Evolutionary conservation across 2,113 vertebrate species (phyloP), one percentile per base, ranked within the genome.

Genomic region (Andinoacara biseriatus): DNA sequence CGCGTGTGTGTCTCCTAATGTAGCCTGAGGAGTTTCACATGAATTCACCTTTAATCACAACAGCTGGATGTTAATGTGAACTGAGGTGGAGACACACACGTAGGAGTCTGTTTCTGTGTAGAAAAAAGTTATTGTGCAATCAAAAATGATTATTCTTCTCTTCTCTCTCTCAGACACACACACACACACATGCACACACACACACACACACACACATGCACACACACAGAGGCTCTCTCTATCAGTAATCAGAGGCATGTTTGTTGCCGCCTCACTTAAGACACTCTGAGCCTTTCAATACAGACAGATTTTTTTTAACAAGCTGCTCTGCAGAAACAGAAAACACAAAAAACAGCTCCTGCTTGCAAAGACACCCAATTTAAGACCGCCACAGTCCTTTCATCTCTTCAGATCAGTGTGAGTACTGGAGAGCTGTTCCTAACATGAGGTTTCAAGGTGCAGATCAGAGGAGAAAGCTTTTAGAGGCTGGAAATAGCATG

Each of bases 211-310:
- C n/a, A 67, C 26, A 49, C 58, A 57, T 40, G 58, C 67, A 29
- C 43, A 59, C 59, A 86, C 75, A 76, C 1, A 78, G 14, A 46
- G n/a, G 61, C 61, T 72, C 75, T 33, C 22, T 74, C 63, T 54
- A 83, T 91, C 87, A 88, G 80, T 72, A 80, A 62, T 74, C 80
- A 80, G 65, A 83, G 20, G 24, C 80, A 31, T 9, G 57, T 88
- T 77, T 84, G 83, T 83, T 85, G 74, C 80, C 69, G 81, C 63
- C 54, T 84, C 80, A 9, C 86, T 87, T 20, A n/a, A 74, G 52
- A 81, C 63, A 63, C 40, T 72, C 43, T 0, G 0, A 18, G 10
- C 67, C 15, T 62, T 56, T 89, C 67, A 77, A n/a, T 18, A 58
- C 10, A 2, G 52, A 22, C 22, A 33, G 7, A 31, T 54, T 14